Evolutionary conservation across 2,797 vertebrate genomes (phyloP).

Genomic region (Urocyon cinereoargenteus): DNA sequence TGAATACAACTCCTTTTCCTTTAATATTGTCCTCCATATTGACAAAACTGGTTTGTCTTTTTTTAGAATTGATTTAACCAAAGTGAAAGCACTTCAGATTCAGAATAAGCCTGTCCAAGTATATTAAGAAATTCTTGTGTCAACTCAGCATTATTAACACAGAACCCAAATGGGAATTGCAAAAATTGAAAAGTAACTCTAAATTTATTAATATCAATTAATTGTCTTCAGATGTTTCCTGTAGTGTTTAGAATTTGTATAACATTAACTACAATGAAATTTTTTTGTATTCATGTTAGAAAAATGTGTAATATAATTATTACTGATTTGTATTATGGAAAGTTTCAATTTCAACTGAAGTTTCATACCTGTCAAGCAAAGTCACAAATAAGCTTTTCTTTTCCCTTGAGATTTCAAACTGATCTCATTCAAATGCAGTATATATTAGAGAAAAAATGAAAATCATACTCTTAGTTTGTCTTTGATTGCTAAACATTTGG

Average conservation of each 20-base stretch:
- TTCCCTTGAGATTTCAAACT: neutral
- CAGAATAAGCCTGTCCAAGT: neutral
- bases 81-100: neutral
- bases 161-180: neutral
- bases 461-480: neutral
- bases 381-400: neutral
- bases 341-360: conserved; percentile 11
- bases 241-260: neutral
- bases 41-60: neutral
- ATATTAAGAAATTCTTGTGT: neutral
- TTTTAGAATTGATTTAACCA: neutral
- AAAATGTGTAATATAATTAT: neutral
- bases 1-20: neutral
- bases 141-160: neutral
- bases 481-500: conserved; percentile 16
- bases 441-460: neutral
- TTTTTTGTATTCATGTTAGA: neutral
- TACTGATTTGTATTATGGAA: neutral
- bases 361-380: neutral
- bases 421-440: neutral
- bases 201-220: neutral
- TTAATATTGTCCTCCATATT: neutral
- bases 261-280: neutral
- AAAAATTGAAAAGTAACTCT: neutral
- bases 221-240: neutral